Percentiles rank a stretch among this genome's conserved stretches.
Evolutionary conservation across 2,113 vertebrate genomes (phyloP).

Genomic region (Hippopotamus amphibius): DNA sequence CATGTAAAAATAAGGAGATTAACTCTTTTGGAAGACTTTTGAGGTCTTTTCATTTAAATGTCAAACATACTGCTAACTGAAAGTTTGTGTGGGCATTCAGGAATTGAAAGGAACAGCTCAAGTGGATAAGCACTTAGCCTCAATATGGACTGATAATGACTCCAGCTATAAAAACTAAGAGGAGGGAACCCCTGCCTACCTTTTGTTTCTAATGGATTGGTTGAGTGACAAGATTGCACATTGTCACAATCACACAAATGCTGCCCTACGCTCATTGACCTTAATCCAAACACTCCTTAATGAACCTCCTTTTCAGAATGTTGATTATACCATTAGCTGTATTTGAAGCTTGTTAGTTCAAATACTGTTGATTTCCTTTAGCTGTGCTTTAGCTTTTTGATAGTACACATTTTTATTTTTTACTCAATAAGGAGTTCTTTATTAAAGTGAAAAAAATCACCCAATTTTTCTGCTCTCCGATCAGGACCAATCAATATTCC

Average conservation of each 20-base stretch:
- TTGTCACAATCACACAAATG: not conserved
- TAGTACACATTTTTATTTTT: not conserved
- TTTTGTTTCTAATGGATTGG: conserved; percentile 66
- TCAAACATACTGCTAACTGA: conserved; percentile 4
- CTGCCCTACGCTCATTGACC: conserved; percentile 29
- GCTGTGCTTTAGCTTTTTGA: conserved; percentile 29
- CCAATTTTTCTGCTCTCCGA: not conserved
- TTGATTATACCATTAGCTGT: conserved; percentile 27
- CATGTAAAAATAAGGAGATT: not conserved
- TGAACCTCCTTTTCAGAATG: not conserved
- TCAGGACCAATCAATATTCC: not conserved
- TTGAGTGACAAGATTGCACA: conserved; percentile 39
- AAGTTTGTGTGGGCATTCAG: not conserved
- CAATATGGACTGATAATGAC: conserved; percentile 48
- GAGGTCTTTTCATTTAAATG: conserved; percentile 57
- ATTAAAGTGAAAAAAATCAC: not conserved
- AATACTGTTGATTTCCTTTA: conserved; percentile 23
- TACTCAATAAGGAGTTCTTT: not conserved
- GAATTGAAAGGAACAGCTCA: not conserved
- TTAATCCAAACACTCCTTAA: not conserved
- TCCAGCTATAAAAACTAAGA: not conserved
- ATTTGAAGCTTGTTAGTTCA: conserved; percentile 9
- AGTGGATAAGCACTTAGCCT: conserved; percentile 59
- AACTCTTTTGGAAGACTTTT: not conserved
- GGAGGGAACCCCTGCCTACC: not conserved